Conservation (phyloP, 2,888 invertebrate genomes). For the Lampropteryx suffumata region DNA sequence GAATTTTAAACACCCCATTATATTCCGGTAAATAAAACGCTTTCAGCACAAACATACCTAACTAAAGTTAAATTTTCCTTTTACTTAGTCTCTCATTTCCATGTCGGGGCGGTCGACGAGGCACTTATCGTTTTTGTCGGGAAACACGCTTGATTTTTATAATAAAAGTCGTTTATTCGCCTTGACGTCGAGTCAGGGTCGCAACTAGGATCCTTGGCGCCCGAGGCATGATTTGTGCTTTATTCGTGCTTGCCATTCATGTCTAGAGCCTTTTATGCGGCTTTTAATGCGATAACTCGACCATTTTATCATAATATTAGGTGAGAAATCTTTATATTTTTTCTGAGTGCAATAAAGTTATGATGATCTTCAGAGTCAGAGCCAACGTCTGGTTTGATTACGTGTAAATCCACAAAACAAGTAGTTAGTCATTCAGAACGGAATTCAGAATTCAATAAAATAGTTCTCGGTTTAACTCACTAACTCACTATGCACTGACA, state of each 20-base stretch:
- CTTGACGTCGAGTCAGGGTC: constrained; percentile 43
- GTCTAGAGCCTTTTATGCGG: too few species aligned
- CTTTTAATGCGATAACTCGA: too few species aligned
- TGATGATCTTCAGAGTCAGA: too few species aligned
- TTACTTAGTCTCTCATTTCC: constrained; percentile 50
- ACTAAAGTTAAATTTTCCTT: constrained; percentile 50
- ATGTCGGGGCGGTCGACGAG: constrained; percentile 51
- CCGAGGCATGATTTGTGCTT: not conserved
- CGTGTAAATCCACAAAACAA: too few species aligned
- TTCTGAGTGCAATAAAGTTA: too few species aligned
- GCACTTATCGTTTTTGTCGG: constrained; percentile 32
- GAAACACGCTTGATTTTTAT: constrained; percentile 61
- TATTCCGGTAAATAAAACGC: constrained; percentile 36
- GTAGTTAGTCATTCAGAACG: too few species aligned
- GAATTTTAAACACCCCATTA: constrained; percentile 23
- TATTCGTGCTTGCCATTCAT: not conserved
- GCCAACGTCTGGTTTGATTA: too few species aligned
- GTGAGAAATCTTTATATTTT: too few species aligned
- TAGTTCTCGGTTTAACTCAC: too few species aligned
- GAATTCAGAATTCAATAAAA: too few species aligned
- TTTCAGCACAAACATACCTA: constrained; percentile 36
- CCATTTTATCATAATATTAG: too few species aligned
- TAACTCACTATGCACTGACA: too few species aligned
- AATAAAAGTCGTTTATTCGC: constrained; percentile 61
- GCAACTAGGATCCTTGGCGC: constrained; percentile 22